Evolutionary conservation across 2,113 vertebrate species (phyloP), one percentile per base, ranked within the genome.

Genomic region (Nyctereutes procyonoides): DNA sequence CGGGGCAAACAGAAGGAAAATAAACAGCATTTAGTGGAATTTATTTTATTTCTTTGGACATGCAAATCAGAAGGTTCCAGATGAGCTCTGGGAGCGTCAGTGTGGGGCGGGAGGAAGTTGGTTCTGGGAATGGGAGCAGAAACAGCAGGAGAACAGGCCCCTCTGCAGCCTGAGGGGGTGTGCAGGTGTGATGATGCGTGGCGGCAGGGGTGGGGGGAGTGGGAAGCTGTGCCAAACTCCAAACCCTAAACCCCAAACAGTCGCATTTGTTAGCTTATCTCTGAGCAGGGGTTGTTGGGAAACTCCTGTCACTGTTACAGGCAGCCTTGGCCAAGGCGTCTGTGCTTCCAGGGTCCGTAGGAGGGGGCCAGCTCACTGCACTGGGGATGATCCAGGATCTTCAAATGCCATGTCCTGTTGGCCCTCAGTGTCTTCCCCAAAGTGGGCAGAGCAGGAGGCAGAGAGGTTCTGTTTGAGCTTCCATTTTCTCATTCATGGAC

Each of bases 21-120:
- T 91, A 98, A 96, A 97, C 77, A 97, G 90, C 19, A 0, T 90
- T 95, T 96, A 96, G 80, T 85, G 92, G 90, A 85, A 88, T 97
- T 95, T 97, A 93, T 92, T 96, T 97, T 93, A 95, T 93, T 97
- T 96, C 95, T 97, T 97, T 94, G 90, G 92, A 97, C 88, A 95
- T 93, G 95, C 81, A 97, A 98, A 97, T 94, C 85, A 94, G 97
- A 97, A 93, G 90, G 2, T 93, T 97, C 96, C 90, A 80, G 82
- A 94, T 74, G 90, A 93, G 76, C 92, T 67, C 88, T 96, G 93
- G 62, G 90, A 94, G 62, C 3, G 0, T 43, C 30, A 5, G 51
- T 19, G 73, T 30, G 24, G 67, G 22, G 35, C 0, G 3, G 67
- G 67, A 88, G 76, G 81, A 90, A 73, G 88, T 32, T 56, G 90